Base-by-base conservation (phyloP, 2,888 invertebrate species). In the Euplagia quadripunctaria region DNA sequence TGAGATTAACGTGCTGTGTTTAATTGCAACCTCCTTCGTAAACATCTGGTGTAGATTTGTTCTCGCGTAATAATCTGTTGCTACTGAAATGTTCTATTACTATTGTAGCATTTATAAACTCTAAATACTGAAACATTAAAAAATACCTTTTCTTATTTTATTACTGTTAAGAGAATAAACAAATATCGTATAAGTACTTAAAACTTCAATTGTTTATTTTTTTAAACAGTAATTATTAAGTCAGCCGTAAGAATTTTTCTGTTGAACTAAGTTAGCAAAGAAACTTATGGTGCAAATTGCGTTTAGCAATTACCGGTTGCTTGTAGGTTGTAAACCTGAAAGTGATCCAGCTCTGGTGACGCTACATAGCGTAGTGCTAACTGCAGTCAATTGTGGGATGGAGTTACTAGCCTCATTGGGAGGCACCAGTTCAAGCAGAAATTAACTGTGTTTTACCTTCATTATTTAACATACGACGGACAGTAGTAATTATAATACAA, bases 11-110 rank as follows among this genome's bases (percentile, higher is more conserved):
- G 68, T 16, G 49, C 20, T 17, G 61, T 61, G 79, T 84, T 76
- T 85, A 82, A 85, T 85, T 85, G 71, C 74, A 72, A 65, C 67
- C 68, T 73, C 79, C 82, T 71, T 76, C 79, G 75, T 69, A 78
- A 82, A 79, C 82, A 82, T 72, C 79, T 82, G 84, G 69, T 82
- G 74, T 68, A 76, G 78, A 84, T 84, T 82, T 82, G 82, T 78
- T 84, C 58, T 76, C 67, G 73, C 81, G 75, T 58, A 68, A 80
- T 80, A 79, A 84, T 84, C 79, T 76, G 75, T 75, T 77, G 68
- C 64, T 65, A n/a, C 46, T 46, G n/a, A 20, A 31, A 61, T 61
- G 31, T 61, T 31, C 7, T 31, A 61, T 31, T 61, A 14, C 11
- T 58, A 12, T 46, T 31, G 12, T 61, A 31, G 31, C 31, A 61